phyloP scores from a whole-genome alignment of 2,888 invertebrate species.

The Drosophila subquinaria region DNA sequence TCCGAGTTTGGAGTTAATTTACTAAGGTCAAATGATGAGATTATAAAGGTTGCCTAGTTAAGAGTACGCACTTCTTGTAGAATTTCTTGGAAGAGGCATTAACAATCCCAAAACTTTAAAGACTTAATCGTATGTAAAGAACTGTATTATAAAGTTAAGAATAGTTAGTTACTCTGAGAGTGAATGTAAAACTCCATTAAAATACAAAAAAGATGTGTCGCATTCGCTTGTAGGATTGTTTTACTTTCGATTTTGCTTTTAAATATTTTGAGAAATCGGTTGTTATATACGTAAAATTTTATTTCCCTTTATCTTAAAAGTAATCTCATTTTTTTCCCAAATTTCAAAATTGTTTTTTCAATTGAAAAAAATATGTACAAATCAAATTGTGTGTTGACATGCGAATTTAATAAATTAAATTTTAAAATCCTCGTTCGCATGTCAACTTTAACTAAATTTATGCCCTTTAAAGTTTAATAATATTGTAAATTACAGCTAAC shows the following conservation, averaged over 20 bases:
- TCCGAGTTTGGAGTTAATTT: background rate
- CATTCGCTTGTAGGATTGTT: background rate
- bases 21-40: constrained; percentile 11
- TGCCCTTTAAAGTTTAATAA: background rate
- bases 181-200: background rate
- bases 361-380: too few relatives aligned
- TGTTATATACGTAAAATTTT: too few relatives aligned
- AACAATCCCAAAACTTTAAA: background rate
- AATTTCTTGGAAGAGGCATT: constrained; percentile 8
- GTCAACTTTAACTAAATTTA: too few relatives aligned
- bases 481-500: background rate
- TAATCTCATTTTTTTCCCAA: too few relatives aligned
- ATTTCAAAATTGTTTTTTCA: too few relatives aligned
- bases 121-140: background rate
- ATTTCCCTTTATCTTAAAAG: too few relatives aligned
- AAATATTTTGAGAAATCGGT: too few relatives aligned
- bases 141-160: background rate
- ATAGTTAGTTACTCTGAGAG: background rate
- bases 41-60: constrained; percentile 3
- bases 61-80: background rate
- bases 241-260: background rate
- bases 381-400: too few relatives aligned
- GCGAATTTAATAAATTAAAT: too few relatives aligned
- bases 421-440: too few relatives aligned
- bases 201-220: background rate